Base-by-base conservation (phyloP, 37 sponge, comb jelly and placozoan genomes). In the Haliclona indistincta region DNA sequence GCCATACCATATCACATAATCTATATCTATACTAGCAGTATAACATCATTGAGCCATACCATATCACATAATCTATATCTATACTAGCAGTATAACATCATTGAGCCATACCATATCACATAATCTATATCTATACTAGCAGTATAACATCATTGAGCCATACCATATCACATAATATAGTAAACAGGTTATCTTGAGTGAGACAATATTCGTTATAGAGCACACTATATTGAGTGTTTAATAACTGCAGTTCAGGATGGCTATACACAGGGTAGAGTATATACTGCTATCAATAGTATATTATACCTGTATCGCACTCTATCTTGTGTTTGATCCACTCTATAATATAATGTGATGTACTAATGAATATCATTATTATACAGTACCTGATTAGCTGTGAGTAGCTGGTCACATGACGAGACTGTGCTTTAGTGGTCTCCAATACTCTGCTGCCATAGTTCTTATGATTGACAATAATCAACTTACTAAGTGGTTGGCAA, bases 241-340 rank as follows among this genome's bases (percentile, higher is more conserved):
- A 36, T 43, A 61, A 63, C 73, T 89, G 86, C n/a, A 89, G 77
- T 35, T 84, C 76, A 22, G 70, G 13, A 54, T 74, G 74, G 52
- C 90, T 89, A 26, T 4, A 47, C 22, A 38, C 0, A 26, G 73
- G 35, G 54, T 25, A 32, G 6, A 60, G 23, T 45, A 75, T 13
- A 19, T 17, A 11, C 52, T 17, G 11, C 52, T 49, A 11, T 34
- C 37, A 35, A 52, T 25, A 8, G 40, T 0, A 20, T 5, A 23
- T 4, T 77, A 41, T 35, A 85, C 91, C 81, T 90, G 72, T 67
- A 91, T 71, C 89, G 54, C 22, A 69, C 36, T 60, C 76, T 85
- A 0, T 49, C 34, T 10, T 67, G 55, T 0, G 81, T 79, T 25
- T 71, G 72, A 25, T 85, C 91, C 33, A 90, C 45, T 29, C 91